Evolutionary conservation across 2,113 vertebrate species (phyloP).

Genomic region (Lasiurus borealis): DNA sequence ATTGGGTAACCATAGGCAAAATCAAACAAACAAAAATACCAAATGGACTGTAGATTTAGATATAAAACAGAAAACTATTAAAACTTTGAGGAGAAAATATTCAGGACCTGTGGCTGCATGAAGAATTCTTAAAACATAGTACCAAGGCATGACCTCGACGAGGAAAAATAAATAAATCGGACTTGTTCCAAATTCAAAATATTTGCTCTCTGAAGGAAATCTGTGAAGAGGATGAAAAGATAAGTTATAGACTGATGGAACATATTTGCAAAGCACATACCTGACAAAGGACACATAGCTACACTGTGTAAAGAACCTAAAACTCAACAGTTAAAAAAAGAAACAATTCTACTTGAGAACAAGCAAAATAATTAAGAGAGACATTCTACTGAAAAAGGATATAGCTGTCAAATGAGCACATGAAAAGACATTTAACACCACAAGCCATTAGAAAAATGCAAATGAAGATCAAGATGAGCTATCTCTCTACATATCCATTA

Average conservation of each 20-base stretch:
- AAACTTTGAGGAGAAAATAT: conserved; percentile 28
- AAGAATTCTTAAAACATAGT: background rate
- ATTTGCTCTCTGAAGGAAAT: background rate
- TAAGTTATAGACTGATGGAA: background rate
- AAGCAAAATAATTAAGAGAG: background rate
- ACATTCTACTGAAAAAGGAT: background rate
- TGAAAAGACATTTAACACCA: background rate
- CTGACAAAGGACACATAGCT: background rate
- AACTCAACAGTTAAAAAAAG: background rate
- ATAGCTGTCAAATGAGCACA: background rate
- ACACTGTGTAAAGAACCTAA: background rate
- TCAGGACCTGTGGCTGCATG: background rate
- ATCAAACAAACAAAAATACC: background rate
- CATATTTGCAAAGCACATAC: background rate
- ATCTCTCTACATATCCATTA: too few relatives aligned
- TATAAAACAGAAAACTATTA: background rate
- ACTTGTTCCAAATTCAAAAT: background rate
- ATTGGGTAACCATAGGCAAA: background rate
- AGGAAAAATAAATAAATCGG: background rate
- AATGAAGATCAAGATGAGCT: background rate
- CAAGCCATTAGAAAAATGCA: background rate
- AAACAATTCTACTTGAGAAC: background rate
- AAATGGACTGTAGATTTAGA: background rate
- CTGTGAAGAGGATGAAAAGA: background rate
- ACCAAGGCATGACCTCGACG: background rate